Evolutionary conservation across 2,888 invertebrate species (phyloP), one percentile per base, ranked within the genome.

Genomic region (Tholera decimalis): DNA sequence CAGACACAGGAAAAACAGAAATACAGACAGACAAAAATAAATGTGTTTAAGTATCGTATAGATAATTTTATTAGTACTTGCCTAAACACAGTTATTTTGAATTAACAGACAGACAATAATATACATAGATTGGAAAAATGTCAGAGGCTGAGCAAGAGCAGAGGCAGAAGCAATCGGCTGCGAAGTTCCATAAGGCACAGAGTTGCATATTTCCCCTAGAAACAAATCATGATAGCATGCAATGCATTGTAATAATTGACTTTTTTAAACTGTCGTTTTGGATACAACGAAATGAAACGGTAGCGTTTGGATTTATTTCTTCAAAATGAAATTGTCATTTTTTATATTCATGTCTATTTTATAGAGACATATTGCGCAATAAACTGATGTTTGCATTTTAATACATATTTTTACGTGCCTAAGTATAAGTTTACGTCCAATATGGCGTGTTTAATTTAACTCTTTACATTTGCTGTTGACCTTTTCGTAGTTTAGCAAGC

Each of bases 401-500:
- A n/a, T n/a, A 33, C 11, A 39, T 39, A 33, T 39, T 39, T 28
- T 49, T 18, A 24, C 9, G 26, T 20, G 11, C n/a, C n/a, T n/a
- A 11, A 20, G 15, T 11, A 20, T 22, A 5, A 22, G 7, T 1
- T 9, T 30, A 35, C 35, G 26, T 59, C 6, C 18, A 47, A 60
- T 56, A 53, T 22, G 51, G 61, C 41, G 3, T 20, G 37, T 57
- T 77, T 77, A 57, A 60, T 72, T 39, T 50, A 46, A 54, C 56
- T 35, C 39, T 46, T 39, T 35, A 71, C 72, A 24, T 64, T 58
- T 63, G 9, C 46, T 55, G 44, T 73, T 95, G 55, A 63, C 43
- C 95, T 58, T 74, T 66, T 37, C 79, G 39, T 68, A 77, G 71
- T 55, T 50, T 41, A 51, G 53, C 54, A n/a, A 53, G 51, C 43